phyloP scores from a whole-genome alignment of 1,140 invertebrate species.

The Zaprionus taronus region DNA sequence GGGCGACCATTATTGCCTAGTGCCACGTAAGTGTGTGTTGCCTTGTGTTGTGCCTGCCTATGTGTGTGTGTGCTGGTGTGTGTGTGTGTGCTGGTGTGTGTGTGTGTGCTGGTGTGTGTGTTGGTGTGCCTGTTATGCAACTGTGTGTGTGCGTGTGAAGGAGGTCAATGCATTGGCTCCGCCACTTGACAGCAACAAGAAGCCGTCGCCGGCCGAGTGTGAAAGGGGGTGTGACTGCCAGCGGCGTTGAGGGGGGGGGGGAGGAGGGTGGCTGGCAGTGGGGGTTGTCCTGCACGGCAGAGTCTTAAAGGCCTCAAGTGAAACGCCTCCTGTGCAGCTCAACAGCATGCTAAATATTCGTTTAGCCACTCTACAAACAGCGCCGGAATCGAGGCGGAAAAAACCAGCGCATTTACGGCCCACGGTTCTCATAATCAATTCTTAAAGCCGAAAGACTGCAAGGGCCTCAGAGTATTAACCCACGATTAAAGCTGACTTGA shows the following conservation, averaged over 20 bases:
- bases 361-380: background rate
- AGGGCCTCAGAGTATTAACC: background rate
- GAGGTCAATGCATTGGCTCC: conserved; percentile 66
- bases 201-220: conserved; percentile 6
- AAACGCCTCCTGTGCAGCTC: background rate
- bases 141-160: conserved; percentile 56
- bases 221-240: background rate
- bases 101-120: conserved; percentile 45
- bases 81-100: conserved; percentile 52
- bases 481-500: background rate
- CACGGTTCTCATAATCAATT: background rate
- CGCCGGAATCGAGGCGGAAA: background rate
- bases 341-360: conserved; percentile 18
- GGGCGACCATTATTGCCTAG: conserved; percentile 69
- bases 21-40: conserved; percentile 66
- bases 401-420: background rate
- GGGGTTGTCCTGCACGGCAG: background rate
- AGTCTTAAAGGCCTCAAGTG: conserved; percentile 12
- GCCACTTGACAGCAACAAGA: conserved; percentile 50
- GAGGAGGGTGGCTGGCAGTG: background rate
- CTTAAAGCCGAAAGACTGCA: background rate
- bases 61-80: conserved; percentile 34
- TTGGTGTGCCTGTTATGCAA: conserved; percentile 29
- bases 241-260: background rate
- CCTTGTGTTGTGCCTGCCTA: background rate